phyloP scores from a whole-genome alignment of 2,888 invertebrate genomes.

The Epinotia ramella region DNA sequence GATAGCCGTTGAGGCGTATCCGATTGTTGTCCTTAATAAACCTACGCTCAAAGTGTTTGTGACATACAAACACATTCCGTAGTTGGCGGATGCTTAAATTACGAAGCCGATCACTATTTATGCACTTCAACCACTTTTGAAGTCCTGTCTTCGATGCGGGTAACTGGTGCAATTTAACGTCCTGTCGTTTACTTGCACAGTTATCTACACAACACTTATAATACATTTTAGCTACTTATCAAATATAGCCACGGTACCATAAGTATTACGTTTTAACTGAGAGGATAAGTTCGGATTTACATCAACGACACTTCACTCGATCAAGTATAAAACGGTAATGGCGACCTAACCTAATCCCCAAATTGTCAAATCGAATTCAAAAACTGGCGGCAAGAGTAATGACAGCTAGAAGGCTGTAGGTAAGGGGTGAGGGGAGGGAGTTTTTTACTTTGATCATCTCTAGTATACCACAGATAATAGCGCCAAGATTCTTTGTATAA shows the following conservation, averaged over 20 bases:
- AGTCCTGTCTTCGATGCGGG: slow-evolving; percentile 20
- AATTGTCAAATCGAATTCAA: neutral
- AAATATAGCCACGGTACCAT: neutral
- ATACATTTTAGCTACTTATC: slow-evolving; percentile 3
- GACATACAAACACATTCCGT: slow-evolving; percentile 29
- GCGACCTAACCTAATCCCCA: neutral
- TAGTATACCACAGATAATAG: too few relatives aligned
- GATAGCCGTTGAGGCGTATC: slow-evolving; percentile 12
- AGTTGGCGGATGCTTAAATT: neutral
- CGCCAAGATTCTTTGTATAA: too few relatives aligned
- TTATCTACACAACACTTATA: slow-evolving; percentile 22
- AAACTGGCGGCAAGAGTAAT: neutral
- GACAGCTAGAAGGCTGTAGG: too few relatives aligned
- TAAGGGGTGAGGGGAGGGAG: too few relatives aligned
- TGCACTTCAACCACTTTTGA: slow-evolving; percentile 27
- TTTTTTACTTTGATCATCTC: too few relatives aligned
- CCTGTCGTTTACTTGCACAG: slow-evolving; percentile 12
- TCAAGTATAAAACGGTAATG: slow-evolving; percentile 3
- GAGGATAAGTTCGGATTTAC: slow-evolving; percentile 21
- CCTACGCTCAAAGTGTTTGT: slow-evolving; percentile 26
- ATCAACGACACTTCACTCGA: slow-evolving; percentile 20
- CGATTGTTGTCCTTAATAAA: slow-evolving; percentile 9
- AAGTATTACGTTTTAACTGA: slow-evolving; percentile 21
- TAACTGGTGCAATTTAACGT: slow-evolving; percentile 27
- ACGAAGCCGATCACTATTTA: slow-evolving; percentile 21